These are phyloP conservation scores for Forbesichthys papilliferus DNA, from an alignment of 2,113 vertebrate species.

Conservation along the genomic window DNA sequence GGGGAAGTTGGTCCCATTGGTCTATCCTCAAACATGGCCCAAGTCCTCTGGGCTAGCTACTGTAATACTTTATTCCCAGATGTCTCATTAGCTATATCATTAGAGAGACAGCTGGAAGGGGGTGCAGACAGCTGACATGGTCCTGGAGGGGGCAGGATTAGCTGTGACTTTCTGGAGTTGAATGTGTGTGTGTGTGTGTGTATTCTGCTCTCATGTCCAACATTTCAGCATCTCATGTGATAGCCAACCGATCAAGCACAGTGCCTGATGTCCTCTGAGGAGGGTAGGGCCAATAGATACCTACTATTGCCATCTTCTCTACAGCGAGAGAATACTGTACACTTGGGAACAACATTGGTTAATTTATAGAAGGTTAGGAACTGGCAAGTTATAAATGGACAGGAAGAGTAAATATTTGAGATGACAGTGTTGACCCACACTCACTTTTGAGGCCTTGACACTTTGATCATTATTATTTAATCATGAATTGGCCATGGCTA, in stretches of 20 bases:
- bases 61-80: slow-evolving; percentile 51
- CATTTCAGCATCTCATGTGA: slow-evolving; percentile 29
- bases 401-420: slow-evolving; percentile 27
- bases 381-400: slow-evolving; percentile 21
- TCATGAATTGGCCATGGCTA: slow-evolving; percentile 44
- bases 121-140: slow-evolving; percentile 67
- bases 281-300: neutral
- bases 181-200: neutral
- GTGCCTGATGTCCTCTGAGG: neutral
- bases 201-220: slow-evolving; percentile 38
- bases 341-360: neutral
- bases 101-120: slow-evolving; percentile 76
- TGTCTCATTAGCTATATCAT: slow-evolving; percentile 82
- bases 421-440: slow-evolving; percentile 18
- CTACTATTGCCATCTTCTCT: neutral
- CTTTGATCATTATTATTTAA: slow-evolving; percentile 34
- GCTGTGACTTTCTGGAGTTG: slow-evolving; percentile 30
- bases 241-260: slow-evolving; percentile 19
- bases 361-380: slow-evolving; percentile 1
- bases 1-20: slow-evolving; percentile 52
- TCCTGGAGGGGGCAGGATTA: slow-evolving; percentile 61
- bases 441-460: slow-evolving; percentile 3
- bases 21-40: slow-evolving; percentile 31
- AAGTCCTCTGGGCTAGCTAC: neutral
- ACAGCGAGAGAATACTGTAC: neutral